Conservation (phyloP, 2,113 vertebrate genomes). For the Amphilophus citrinellus region DNA sequence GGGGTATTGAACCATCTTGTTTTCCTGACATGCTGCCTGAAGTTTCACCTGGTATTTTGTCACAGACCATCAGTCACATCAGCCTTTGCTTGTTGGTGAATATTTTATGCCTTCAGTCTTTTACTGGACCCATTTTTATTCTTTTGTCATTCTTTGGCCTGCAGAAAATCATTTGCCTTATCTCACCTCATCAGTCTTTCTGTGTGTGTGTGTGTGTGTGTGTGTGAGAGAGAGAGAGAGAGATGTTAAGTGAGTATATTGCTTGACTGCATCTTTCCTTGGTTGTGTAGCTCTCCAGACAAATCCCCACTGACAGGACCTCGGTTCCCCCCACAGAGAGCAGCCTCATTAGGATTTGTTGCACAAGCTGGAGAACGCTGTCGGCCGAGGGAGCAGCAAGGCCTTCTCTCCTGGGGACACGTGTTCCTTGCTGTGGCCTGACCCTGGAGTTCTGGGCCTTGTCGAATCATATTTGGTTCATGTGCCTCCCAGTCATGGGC, state of each 20-base stretch:
- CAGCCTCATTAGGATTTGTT: slow-evolving; percentile 74
- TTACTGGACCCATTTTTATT: not conserved
- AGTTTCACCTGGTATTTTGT: not conserved
- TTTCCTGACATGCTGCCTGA: slow-evolving; percentile 5
- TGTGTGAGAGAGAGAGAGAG: not conserved
- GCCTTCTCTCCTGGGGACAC: slow-evolving; percentile 48
- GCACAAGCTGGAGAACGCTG: slow-evolving; percentile 60
- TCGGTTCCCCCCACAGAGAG: slow-evolving; percentile 54
- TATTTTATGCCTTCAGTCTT: not conserved
- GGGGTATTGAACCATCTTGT: not conserved
- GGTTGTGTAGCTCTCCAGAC: slow-evolving; percentile 51
- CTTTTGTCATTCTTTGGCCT: not conserved
- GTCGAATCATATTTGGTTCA: slow-evolving; percentile 74
- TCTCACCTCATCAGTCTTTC: slow-evolving; percentile 18
- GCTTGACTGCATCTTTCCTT: slow-evolving; percentile 42
- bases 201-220: not conserved
- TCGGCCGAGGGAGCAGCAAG: slow-evolving; percentile 40
- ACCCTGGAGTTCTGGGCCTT: slow-evolving; percentile 61
- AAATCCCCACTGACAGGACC: slow-evolving; percentile 53
- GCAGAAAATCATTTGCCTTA: slow-evolving; percentile 1
- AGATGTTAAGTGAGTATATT: not conserved
- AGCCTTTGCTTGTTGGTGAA: not conserved
- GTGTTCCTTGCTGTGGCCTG: slow-evolving; percentile 60
- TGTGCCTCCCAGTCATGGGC: slow-evolving; percentile 28
- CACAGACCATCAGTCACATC: not conserved